These are phyloP conservation scores for Cyphomyrus discorhynchus DNA, from an alignment of 2,113 vertebrate genomes.

Conservation along the genomic window DNA sequence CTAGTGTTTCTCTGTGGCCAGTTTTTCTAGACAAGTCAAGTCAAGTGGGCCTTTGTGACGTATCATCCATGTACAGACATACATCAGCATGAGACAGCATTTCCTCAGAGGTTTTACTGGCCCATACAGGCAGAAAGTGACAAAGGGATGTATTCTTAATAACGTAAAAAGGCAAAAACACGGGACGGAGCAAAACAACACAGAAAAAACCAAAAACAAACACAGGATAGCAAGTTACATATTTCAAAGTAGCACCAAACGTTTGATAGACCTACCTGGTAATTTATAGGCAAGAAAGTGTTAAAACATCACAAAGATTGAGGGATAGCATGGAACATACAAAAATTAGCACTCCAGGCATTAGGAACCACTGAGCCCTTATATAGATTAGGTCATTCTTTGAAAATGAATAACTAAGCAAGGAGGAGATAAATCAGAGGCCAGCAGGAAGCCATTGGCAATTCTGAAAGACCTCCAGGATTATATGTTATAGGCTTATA, in stretches of 20 bases:
- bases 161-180: neutral
- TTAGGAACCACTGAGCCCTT: neutral
- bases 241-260: neutral
- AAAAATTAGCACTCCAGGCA: neutral
- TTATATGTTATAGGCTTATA: neutral
- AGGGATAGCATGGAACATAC: neutral
- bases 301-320: neutral
- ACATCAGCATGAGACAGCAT: neutral
- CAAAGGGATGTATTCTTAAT: neutral
- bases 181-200: neutral
- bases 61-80: neutral
- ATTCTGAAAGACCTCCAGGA: neutral
- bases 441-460: neutral
- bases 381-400: neutral
- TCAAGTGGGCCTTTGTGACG: neutral
- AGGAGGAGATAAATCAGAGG: neutral
- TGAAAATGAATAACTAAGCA: neutral
- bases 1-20: neutral
- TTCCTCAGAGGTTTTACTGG: neutral
- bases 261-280: neutral
- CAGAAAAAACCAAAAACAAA: neutral
- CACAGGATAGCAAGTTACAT: neutral
- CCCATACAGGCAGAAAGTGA: neutral
- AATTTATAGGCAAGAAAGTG: neutral
- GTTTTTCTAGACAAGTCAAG: neutral